Evolutionary conservation across 2,113 vertebrate species (phyloP), one percentile per base, ranked within the genome.

Genomic region (Pseudonaja textilis): DNA sequence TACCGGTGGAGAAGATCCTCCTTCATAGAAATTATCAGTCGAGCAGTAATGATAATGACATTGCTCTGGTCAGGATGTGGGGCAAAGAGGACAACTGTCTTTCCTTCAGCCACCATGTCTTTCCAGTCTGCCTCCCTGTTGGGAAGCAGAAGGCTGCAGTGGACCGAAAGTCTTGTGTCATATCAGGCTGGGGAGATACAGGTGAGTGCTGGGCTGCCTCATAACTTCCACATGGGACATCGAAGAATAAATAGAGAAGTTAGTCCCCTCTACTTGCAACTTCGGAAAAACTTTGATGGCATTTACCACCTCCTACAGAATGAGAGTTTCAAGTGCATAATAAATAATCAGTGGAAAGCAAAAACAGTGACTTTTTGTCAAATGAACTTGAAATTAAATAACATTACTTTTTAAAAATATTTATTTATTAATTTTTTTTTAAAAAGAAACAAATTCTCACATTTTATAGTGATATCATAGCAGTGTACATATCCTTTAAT

Each of bases 21-120:
- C 97, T 98, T 20, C 98, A 99, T 96, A 98, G 97, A 96, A 98
- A 98, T 97, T 99, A 98, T 96, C 98, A 97, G 94, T 97, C 97
- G 0, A 97, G 98, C 96, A 98, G 98, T 85, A 99, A 98, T 18
- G 98, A 98, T 6, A 98, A 99, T 2, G 98, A 99, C 94, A 97
- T 99, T 88, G 99, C 98, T 74, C 93, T 99, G 96, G 89, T 99
- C 92, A 98, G 97, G 92, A 96, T 99, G 55, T 97, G 97, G 92
- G 98, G 98, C 94, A 91, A 97, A 61, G 98, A 98, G 90, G 98
- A 97, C 9, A 98, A 96, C 88, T 99, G 99, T 26, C 95, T 98
- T 94, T 97, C 98, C 91, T 98, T 99, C 96, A 98, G 98, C 92
- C 97, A 81, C 50, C 96, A 98, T 0, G 97, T 98, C 42, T 98